Base-by-base conservation (phyloP, 2,888 invertebrate genomes). In the Agriopis marginaria region DNA sequence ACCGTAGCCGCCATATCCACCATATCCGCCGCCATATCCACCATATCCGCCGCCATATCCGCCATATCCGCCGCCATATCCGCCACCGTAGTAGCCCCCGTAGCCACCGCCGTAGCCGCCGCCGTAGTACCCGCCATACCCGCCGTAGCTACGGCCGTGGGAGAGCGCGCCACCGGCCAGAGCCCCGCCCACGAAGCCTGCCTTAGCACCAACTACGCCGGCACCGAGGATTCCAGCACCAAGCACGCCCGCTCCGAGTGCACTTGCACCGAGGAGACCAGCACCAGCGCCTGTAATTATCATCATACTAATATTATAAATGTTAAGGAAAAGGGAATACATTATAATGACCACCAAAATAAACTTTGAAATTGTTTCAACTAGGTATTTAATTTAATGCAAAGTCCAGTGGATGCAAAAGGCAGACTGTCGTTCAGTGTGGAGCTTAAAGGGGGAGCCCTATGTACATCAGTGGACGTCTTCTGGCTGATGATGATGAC, bases 141-240 rank as follows among this genome's bases (percentile, higher is more conserved):
- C 83, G 60, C 79, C 83, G 76, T 82, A 83, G 73, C 88, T 80
- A 59, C 84, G 79, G 66, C 84, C 82, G 63, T 71, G 73, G 47
- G 74, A 69, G 23, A 87, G 72, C 1, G 86, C 85, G 6, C 79
- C 66, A n/a, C 88, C 82, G 3, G 86, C 91, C 8, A 92, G 45
- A 1, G 89, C 91, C 0, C 93, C 93, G 0, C 93, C 93, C 14
- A 93, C 59, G 14, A 92, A 77, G 5, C 93, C 93, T 44, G 88
- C 88, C 66, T 87, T 88, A 73, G 86, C 89, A 3, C 90, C 90
- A 11, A 91, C 56, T 0, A 87, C 77, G 49, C 91, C 92, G 6
- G 89, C 90, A 1, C 92, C 92, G 4, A 92, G 71, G 0, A 87
- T 69, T 12, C 90, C 90, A 7, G 85, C 89, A 11, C 88, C 90